A percentile compares a stretch with the other conserved stretches of the same genome.
Conservation (phyloP, 2,113 vertebrate species). For the Calypte anna region DNA sequence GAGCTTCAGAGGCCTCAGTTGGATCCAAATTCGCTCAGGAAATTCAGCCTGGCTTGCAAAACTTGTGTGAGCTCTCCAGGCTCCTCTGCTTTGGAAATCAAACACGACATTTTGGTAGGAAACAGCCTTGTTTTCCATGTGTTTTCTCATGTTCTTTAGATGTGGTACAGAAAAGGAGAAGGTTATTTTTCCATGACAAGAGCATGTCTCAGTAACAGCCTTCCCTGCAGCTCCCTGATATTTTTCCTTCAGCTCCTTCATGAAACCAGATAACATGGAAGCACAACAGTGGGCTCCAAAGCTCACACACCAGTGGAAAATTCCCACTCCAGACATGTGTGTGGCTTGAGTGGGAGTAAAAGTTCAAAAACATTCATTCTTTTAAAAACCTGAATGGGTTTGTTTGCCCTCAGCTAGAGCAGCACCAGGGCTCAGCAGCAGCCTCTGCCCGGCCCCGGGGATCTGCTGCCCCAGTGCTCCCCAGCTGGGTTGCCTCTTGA, state of each 20-base stretch:
- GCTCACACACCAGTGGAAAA: neutral
- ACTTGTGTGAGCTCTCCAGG: neutral
- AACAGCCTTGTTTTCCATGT: neutral
- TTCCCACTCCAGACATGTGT: neutral
- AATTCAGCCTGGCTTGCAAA: neutral
- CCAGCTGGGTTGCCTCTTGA: neutral
- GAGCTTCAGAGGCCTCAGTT: neutral
- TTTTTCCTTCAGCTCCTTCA: neutral
- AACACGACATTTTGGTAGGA: neutral
- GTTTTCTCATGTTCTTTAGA: neutral
- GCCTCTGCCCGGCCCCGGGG: neutral
- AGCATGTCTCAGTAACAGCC: neutral
- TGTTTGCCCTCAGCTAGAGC: accelerated
- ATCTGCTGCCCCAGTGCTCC: accelerated
- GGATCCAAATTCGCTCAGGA: neutral
- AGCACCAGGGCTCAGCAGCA: accelerated
- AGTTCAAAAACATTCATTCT: neutral
- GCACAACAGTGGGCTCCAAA: neutral
- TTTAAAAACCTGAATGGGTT: neutral
- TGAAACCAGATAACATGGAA: neutral
- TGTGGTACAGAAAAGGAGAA: neutral
- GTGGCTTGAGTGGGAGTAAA: neutral
- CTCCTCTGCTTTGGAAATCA: neutral
- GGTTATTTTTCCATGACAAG: neutral
- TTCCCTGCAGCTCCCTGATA: neutral